Evolutionary conservation across 2,888 invertebrate genomes (phyloP).

Genomic region (Agriopis leucophaearia): DNA sequence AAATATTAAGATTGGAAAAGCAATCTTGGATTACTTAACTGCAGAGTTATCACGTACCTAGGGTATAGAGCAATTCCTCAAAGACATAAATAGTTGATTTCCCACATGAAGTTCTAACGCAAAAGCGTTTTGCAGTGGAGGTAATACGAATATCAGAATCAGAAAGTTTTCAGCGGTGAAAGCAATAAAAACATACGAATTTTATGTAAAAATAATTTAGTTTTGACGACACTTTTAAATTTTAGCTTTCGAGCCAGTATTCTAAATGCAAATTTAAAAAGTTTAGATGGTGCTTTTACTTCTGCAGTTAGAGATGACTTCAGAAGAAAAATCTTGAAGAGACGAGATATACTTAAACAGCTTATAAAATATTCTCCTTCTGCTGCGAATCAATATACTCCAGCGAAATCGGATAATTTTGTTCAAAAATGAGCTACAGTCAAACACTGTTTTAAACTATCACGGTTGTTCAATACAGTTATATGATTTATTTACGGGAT

Average conservation of each 20-base stretch:
- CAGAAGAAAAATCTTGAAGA: background rate
- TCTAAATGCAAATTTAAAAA: slow-evolving; percentile 66
- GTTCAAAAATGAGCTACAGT: too few species aligned
- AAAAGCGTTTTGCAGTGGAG: slow-evolving; percentile 22
- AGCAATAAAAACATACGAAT: slow-evolving; percentile 45
- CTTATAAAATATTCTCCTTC: background rate
- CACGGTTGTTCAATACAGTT: too few species aligned
- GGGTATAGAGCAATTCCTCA: background rate
- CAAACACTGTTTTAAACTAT: too few species aligned
- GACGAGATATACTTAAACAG: background rate
- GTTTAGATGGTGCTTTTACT: slow-evolving; percentile 44
- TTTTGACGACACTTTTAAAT: slow-evolving; percentile 54
- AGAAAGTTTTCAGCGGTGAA: slow-evolving; percentile 20
- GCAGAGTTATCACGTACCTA: background rate
- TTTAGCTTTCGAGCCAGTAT: slow-evolving; percentile 54
- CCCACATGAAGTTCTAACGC: slow-evolving; percentile 7
- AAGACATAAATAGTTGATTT: slow-evolving; percentile 23
- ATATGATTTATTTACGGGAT: too few species aligned
- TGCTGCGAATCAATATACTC: background rate
- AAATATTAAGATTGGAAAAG: background rate
- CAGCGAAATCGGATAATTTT: too few species aligned
- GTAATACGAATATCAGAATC: slow-evolving; percentile 28
- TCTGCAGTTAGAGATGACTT: slow-evolving; percentile 35
- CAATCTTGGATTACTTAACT: slow-evolving; percentile 2
- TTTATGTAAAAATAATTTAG: slow-evolving; percentile 44